Evolutionary conservation across 2,888 invertebrate genomes (phyloP), one percentile per base, ranked within the genome.

Genomic region (Rhabditophanes sp.): DNA sequence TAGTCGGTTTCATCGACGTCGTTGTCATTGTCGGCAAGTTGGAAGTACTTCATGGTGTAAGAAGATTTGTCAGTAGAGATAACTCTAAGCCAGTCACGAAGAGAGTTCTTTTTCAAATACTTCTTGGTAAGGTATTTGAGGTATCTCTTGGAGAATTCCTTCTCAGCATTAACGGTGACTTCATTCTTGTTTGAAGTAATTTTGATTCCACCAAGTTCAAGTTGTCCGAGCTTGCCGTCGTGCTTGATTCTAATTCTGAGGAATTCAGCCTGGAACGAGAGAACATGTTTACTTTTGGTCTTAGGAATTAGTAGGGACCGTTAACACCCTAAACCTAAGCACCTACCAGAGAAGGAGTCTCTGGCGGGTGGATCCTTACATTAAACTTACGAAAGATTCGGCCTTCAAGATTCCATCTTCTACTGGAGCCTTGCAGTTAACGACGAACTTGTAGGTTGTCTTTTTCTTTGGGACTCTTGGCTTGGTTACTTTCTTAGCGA

Each of bases 341-440:
- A n/a, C n/a, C n/a, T n/a, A n/a, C n/a, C n/a, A n/a, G n/a, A n/a
- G n/a, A n/a, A n/a, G n/a, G n/a, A n/a, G n/a, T n/a, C n/a, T n/a
- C n/a, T n/a, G 19, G n/a, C n/a, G n/a, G 29, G 12, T n/a, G 14
- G 15, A 32, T 20, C 33, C n/a, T 15, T n/a, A 25, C 14, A 31
- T 11, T 3, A 29, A 44, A 78, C 83, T 78, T 76, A 84, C 84
- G 69, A 96, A 96, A 72, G 83, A 87, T 18, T 77, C 78, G 42
- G 85, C 82, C 73, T 93, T 90, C 75, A 99, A 78, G 68, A 99
- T 90, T 67, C 85, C 88, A 72, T 99, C 96, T 69, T 99, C 96
- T 20, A 88, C 90, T 35, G 96, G 96, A 69, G 90, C 88, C 51
- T 88, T 88, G 75, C 93, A 99, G 70, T 99, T 96, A 64, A 96